phyloP scores from a whole-genome alignment of 64 coral and sea anemone genomes.

The Montipora cactus region DNA sequence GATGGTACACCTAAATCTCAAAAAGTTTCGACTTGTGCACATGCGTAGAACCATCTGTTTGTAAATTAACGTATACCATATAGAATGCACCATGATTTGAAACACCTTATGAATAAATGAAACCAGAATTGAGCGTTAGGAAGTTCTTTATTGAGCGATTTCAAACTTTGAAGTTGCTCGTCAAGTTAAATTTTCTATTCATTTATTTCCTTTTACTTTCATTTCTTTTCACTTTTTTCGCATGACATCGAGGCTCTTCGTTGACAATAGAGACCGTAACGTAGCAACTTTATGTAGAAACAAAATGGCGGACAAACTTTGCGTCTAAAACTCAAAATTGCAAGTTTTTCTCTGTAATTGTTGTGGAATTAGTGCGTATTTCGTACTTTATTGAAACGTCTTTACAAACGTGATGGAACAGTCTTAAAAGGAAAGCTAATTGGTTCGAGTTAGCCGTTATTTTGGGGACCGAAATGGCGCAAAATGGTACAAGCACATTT shows the following conservation, averaged over 20 bases:
- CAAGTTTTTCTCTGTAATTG: background rate
- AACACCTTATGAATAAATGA: too few species aligned
- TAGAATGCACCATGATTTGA: too few species aligned
- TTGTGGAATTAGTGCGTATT: background rate
- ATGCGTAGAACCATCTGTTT: too few species aligned
- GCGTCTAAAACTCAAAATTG: background rate
- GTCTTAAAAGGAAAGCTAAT: background rate
- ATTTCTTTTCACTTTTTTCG: background rate
- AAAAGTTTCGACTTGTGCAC: too few species aligned
- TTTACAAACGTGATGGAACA: background rate
- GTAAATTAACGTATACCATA: too few species aligned
- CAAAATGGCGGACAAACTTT: slow-evolving; percentile 76
- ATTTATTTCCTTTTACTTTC: background rate
- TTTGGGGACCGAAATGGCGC: slow-evolving; percentile 73
- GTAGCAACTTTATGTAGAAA: slow-evolving; percentile 70
- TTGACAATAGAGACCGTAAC: slow-evolving; percentile 56
- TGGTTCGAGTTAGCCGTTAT: background rate
- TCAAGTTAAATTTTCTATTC: too few species aligned
- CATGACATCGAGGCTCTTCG: slow-evolving; percentile 58
- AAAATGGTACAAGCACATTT: slow-evolving; percentile 67
- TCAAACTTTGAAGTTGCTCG: too few species aligned
- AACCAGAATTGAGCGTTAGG: too few species aligned
- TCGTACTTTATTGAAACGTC: background rate
- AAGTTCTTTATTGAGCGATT: too few species aligned
- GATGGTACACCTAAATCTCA: too few species aligned